Conservation (phyloP, 1,140 invertebrate species). For the Homalodisca vitripennis region DNA sequence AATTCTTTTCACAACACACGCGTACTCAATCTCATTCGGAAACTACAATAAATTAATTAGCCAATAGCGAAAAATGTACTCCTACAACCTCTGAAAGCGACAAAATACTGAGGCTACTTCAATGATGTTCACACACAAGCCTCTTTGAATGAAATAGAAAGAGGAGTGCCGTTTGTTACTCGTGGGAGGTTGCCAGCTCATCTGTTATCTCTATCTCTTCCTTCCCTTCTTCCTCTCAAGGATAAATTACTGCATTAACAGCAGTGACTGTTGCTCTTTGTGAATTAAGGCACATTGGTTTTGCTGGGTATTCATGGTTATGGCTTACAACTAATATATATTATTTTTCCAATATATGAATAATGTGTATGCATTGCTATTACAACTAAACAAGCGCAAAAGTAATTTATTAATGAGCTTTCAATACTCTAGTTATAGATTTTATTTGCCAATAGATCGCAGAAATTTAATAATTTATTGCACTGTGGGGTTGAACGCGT, state of each 20-base stretch:
- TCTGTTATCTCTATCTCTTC: constrained; percentile 25
- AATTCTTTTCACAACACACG: constrained; percentile 10
- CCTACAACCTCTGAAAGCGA: neutral
- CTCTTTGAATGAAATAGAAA: constrained; percentile 13
- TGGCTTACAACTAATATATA: too few relatives aligned
- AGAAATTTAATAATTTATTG: too few relatives aligned
- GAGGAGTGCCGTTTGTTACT: neutral
- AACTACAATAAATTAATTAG: neutral
- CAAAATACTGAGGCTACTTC: neutral
- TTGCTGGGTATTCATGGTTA: too few relatives aligned
- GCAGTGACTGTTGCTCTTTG: too few relatives aligned
- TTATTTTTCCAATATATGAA: too few relatives aligned
- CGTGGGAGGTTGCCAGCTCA: constrained; percentile 21
- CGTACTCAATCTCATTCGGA: constrained; percentile 17
- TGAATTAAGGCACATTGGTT: too few relatives aligned
- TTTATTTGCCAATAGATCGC: too few relatives aligned
- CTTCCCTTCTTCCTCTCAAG: constrained; percentile 12
- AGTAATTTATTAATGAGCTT: too few relatives aligned
- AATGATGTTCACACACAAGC: constrained; percentile 6
- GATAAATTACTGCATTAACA: neutral
- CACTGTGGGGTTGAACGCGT: too few relatives aligned
- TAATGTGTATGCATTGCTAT: too few relatives aligned
- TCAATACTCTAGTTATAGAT: too few relatives aligned
- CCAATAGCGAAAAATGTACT: neutral
- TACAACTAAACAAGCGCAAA: too few relatives aligned